A percentile compares a stretch with the other conserved stretches of the same genome.
Evolutionary conservation across 2,797 vertebrate genomes (phyloP).

Genomic region (Eulemur albifrons): DNA sequence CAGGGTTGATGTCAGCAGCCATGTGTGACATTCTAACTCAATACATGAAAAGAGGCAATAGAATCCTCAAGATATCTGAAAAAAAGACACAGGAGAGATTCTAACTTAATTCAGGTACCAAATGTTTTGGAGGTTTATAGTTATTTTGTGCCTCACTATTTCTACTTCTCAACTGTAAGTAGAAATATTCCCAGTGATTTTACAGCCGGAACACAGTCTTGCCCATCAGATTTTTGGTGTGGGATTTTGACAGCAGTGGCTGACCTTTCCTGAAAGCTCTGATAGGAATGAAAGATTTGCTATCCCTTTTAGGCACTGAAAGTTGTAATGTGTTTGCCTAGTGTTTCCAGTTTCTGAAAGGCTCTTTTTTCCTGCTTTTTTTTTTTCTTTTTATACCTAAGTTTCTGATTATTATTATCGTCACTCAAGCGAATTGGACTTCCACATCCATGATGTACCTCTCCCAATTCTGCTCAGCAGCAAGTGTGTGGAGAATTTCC

Average conservation of each 20-base stretch:
- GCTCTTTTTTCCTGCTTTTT: neutral
- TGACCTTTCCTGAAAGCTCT: neutral
- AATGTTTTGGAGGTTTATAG: neutral
- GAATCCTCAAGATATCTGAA: neutral
- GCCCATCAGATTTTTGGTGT: neutral
- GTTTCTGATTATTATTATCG: neutral
- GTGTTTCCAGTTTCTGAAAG: neutral
- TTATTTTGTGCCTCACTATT: neutral
- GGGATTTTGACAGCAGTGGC: neutral
- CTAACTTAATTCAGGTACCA: neutral
- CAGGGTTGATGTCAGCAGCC: neutral
- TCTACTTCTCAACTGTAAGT: neutral
- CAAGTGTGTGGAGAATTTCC: no score
- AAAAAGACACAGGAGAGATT: neutral
- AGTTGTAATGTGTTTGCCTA: neutral
- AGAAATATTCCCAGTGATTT: neutral
- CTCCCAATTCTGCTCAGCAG: no score
- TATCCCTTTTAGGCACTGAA: neutral
- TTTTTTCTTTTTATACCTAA: neutral
- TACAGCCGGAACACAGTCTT: neutral
- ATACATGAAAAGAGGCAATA: neutral
- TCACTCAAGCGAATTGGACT: neutral
- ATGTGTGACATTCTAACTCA: neutral
- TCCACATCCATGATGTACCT: no score
- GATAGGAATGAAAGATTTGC: neutral